Evolutionary conservation across 2,888 invertebrate species (phyloP), one percentile per base, ranked within the genome.

Genomic region (Rhingia campestris): DNA sequence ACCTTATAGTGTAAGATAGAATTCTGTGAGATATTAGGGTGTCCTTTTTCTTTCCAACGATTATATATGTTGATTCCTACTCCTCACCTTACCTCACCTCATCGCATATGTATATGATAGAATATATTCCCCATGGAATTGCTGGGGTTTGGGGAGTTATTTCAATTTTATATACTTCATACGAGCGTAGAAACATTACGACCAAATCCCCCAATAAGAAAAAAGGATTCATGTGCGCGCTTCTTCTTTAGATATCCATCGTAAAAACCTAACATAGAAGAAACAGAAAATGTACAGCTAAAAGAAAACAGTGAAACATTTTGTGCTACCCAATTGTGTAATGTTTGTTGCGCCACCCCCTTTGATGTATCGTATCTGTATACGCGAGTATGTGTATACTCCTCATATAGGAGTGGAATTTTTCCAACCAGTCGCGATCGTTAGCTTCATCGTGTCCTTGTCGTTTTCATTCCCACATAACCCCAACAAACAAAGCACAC

Each of bases 261-360:
- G 7, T 30, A 47, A 14, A 49, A 49, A 51, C 54, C 43, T 72
- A 64, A 33, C 53, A 10, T 41, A 51, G 63, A 47, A 54, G 53
- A 22, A 61, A 22, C 49, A 58, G 51, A 70, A 72, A 51, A 58
- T 56, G 56, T 41, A 64, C 54, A 59, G 63, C 58, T 41, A 69
- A 76, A 77, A 74, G 74, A 75, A 84, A 84, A 79, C 73, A 69
- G 79, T 74, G 73, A 84, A 80, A 74, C 70, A 80, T 80, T 80
- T 80, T 80, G 74, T 84, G 84, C 80, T 84, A 75, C 84, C 84
- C 80, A 84, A 84, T 84, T 84, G 84, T 84, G 84, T 84, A 80
- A 84, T 84, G 74, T 84, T 84, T 84, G 69, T 80, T 84, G 80
- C 75, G 74, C 84, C 74, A 80, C 80, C 84, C 80, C 70, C 80